A percentile compares a stretch with the other conserved stretches of the same genome.
Evolutionary conservation across 2,113 vertebrate genomes (phyloP).

Genomic region (Xenopus laevis): DNA sequence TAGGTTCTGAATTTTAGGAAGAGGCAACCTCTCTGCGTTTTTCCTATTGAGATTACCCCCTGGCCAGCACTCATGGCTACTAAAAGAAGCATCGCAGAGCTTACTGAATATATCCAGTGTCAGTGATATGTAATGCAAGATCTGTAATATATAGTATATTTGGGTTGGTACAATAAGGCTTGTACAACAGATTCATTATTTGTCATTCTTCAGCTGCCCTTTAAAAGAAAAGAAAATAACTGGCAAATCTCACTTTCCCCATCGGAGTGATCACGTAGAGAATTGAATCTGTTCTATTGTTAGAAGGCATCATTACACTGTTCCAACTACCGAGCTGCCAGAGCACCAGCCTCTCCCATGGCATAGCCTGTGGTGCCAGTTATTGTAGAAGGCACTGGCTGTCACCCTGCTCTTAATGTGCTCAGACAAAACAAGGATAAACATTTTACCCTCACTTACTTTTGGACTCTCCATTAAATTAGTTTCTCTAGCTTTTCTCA

Average conservation of each 20-base stretch:
- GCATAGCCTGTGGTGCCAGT: conserved; percentile 43
- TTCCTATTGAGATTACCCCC: no score
- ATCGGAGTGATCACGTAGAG: neutral
- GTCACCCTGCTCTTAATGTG: conserved; percentile 57
- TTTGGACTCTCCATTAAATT: conserved; percentile 58
- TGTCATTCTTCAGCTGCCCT: no score
- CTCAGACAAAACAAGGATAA: conserved; percentile 63
- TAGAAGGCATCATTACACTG: conserved; percentile 14
- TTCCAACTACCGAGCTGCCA: neutral
- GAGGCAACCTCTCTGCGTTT: no score
- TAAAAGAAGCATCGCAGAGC: no score
- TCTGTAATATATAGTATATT: no score
- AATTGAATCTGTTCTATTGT: neutral
- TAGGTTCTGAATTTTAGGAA: no score
- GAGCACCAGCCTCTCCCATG: conserved; percentile 16
- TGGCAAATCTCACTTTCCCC: neutral
- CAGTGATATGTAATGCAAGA: no score
- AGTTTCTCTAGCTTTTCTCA: conserved; percentile 59
- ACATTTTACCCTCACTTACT: conserved; percentile 60
- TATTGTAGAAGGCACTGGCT: conserved; percentile 45
- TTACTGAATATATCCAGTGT: no score
- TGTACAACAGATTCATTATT: no score
- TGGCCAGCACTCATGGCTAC: no score
- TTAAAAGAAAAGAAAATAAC: no score
- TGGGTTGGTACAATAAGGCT: no score